Percentiles rank a stretch among this genome's conserved stretches.
These are phyloP conservation scores for Phymanthus crucifer DNA, from an alignment of 92 coral and sea anemone species.

Conservation along the genomic window DNA sequence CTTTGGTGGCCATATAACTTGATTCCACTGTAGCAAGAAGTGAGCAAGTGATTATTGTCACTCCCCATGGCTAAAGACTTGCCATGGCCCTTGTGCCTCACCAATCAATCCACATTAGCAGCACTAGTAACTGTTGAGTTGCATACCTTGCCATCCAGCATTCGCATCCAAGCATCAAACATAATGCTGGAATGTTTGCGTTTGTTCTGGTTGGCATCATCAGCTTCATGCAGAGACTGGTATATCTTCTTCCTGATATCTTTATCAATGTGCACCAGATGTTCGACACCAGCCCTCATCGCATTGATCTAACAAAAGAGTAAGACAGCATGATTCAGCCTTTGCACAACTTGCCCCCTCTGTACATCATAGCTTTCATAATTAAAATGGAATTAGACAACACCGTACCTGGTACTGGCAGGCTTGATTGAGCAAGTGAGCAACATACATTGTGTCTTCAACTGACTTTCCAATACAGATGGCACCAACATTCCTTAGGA, in stretches of 20 bases:
- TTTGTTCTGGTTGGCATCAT: conserved; percentile 60
- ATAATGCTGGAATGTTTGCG: conserved; percentile 49
- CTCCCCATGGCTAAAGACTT: no score
- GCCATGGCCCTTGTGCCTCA: no score
- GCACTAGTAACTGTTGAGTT: neutral
- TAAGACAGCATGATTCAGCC: no score
- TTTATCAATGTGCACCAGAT: conserved; percentile 56
- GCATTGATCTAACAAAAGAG: conserved; percentile 54
- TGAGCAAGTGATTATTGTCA: no score
- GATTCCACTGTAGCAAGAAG: no score
- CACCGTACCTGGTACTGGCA: conserved; percentile 66
- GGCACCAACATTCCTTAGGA: conserved; percentile 77
- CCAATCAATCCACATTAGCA: no score
- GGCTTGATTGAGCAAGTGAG: conserved; percentile 54
- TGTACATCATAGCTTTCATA: no score
- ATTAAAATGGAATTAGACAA: no score
- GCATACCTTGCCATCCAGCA: conserved; percentile 71
- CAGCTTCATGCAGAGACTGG: conserved; percentile 45
- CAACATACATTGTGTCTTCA: conserved; percentile 62
- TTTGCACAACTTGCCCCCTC: no score
- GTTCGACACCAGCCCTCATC: conserved; percentile 61
- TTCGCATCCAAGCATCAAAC: conserved; percentile 88
- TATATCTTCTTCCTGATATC: conserved; percentile 56
- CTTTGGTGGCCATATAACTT: no score
- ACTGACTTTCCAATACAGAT: conserved; percentile 83